Percentiles rank a stretch among this genome's conserved stretches.
Evolutionary conservation across 2,113 vertebrate species (phyloP).

Genomic region (Indicator maculatus): DNA sequence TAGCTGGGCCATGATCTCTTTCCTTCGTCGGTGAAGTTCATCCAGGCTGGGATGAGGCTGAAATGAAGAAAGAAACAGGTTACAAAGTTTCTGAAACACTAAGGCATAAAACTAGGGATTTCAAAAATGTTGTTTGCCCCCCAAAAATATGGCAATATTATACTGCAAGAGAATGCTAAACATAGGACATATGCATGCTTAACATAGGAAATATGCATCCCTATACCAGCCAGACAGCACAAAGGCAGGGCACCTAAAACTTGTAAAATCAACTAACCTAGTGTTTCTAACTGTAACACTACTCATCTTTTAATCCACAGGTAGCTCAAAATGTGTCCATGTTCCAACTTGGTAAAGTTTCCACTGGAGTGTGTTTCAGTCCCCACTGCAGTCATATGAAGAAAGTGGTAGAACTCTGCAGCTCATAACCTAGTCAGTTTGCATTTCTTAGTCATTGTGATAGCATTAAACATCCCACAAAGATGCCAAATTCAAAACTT

Average conservation of each 20-base stretch:
- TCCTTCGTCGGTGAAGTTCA: slow-evolving; percentile 90
- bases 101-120: neutral
- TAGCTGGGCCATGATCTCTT: slow-evolving; percentile 95
- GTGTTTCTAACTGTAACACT: neutral
- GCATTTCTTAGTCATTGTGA: neutral
- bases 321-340: neutral
- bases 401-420: neutral
- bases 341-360: neutral
- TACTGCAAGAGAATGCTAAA: neutral
- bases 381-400: neutral
- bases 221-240: neutral
- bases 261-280: neutral
- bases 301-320: neutral
- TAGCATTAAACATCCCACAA: neutral
- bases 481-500: neutral
- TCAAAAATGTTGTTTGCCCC: neutral
- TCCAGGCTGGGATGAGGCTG: slow-evolving; percentile 89
- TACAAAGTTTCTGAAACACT: slow-evolving; percentile 74
- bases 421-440: neutral
- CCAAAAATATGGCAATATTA: neutral
- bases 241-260: neutral
- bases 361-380: neutral
- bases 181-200: neutral
- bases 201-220: neutral
- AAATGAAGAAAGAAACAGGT: slow-evolving; percentile 65